phyloP scores from a whole-genome alignment of 2,113 vertebrate genomes.

The Macrotus californicus region DNA sequence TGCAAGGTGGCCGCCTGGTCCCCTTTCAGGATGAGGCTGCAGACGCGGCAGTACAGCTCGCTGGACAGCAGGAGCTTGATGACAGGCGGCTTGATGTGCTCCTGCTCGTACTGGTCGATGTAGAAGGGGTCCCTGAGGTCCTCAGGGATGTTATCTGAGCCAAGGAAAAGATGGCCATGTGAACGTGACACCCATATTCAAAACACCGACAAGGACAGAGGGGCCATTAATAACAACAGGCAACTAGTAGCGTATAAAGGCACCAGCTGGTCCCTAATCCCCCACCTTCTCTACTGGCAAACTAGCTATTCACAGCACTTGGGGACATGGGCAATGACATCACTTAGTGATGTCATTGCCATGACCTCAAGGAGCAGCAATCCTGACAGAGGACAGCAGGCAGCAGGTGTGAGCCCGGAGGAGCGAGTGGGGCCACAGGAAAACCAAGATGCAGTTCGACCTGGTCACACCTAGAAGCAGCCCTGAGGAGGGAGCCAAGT shows the following conservation, averaged over 20 bases:
- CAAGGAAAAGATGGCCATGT: rapidly evolving
- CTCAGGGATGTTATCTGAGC: conserved; percentile 89
- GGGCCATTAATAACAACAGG: rapidly evolving
- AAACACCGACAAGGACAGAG: not conserved
- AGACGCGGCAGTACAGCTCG: conserved; percentile 93
- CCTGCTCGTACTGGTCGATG: conserved; percentile 95
- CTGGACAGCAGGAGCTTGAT: conserved; percentile 90
- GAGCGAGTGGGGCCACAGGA: not conserved
- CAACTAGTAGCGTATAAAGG: not conserved
- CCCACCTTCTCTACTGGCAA: rapidly evolving
- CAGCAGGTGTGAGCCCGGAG: not conserved
- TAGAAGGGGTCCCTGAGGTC: conserved; percentile 95
- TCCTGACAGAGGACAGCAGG: not conserved
- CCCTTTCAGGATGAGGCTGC: conserved; percentile 89
- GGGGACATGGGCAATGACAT: rapidly evolving
- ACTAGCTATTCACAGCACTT: rapidly evolving
- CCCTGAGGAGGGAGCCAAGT: not conserved
- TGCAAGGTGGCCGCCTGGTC: conserved; percentile 88
- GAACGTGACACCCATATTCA: not conserved
- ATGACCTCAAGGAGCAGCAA: rapidly evolving
- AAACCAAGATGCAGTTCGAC: not conserved
- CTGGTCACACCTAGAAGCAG: rapidly evolving
- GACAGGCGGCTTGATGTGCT: conserved; percentile 94
- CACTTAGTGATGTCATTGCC: no score
- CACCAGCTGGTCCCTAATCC: rapidly evolving